Evolutionary conservation across 2,888 invertebrate genomes (phyloP).

Genomic region (Hylaea fasciaria): DNA sequence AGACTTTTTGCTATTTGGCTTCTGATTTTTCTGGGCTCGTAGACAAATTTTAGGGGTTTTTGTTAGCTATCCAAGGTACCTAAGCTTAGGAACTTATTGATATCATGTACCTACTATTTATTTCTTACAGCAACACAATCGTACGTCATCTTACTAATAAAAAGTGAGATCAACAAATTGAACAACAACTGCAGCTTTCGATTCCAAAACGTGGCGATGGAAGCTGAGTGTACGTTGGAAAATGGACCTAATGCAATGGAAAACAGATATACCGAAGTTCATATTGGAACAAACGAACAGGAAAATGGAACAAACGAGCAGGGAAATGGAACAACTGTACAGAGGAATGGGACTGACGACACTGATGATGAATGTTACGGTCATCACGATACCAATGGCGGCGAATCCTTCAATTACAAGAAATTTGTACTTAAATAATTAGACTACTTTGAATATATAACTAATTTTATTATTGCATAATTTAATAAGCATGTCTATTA

Average conservation of each 20-base stretch:
- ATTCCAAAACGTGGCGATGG: constrained; percentile 20
- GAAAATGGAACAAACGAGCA: neutral
- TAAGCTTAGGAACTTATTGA: too few species aligned
- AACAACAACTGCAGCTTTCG: constrained; percentile 15
- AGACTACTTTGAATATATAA: too few species aligned
- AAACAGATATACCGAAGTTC: neutral
- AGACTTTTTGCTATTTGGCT: too few species aligned
- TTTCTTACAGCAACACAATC: constrained; percentile 17
- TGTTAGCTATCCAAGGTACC: too few species aligned
- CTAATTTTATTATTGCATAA: too few species aligned
- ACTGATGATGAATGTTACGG: neutral
- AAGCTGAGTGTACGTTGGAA: constrained; percentile 19
- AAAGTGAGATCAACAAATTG: constrained; percentile 27
- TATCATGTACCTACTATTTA: neutral
- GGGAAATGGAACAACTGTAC: neutral
- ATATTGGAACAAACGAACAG: neutral
- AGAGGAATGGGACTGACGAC: neutral
- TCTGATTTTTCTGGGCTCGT: too few species aligned
- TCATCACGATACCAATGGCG: neutral
- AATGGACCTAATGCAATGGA: neutral
- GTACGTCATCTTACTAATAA: constrained; percentile 26
- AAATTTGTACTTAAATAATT: neutral
- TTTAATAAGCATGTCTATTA: too few species aligned
- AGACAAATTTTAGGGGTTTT: too few species aligned
- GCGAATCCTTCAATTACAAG: neutral